Conservation (phyloP, 2,113 vertebrate genomes). For the Pycnonotus jocosus region DNA sequence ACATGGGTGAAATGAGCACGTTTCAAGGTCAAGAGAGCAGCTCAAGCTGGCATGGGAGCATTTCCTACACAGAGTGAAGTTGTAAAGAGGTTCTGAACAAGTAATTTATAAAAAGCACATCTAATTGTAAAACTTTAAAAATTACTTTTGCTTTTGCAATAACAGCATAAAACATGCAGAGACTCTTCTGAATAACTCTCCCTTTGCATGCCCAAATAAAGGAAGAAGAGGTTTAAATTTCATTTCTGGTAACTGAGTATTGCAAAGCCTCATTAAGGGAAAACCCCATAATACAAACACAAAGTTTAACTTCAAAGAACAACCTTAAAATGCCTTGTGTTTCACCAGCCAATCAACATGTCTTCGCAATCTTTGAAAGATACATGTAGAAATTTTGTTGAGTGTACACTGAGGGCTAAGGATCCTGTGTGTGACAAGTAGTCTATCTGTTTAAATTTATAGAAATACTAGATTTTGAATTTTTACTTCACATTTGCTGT, state of each 20-base stretch:
- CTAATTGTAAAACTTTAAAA: not conserved
- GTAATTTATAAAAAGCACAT: not conserved
- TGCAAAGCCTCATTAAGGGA: not conserved
- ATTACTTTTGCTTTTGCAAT: not conserved
- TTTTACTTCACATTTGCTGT: not conserved
- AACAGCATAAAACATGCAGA: not conserved
- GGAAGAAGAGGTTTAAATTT: not conserved
- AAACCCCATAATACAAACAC: fast-evolving
- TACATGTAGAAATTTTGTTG: not conserved
- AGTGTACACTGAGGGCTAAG: not conserved
- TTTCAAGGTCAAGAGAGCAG: not conserved
- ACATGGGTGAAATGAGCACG: fast-evolving
- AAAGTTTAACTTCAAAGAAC: not conserved
- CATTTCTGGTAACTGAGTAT: not conserved
- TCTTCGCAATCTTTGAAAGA: not conserved
- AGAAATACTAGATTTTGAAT: not conserved
- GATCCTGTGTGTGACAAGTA: not conserved
- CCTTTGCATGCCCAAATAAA: not conserved
- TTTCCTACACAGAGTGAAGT: not conserved
- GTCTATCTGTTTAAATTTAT: not conserved
- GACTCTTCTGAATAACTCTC: not conserved
- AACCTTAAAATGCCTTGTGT: not conserved
- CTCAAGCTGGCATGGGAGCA: not conserved
- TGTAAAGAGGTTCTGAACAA: not conserved
- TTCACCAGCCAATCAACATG: fast-evolving